A percentile compares a stretch with the other conserved stretches of the same genome.
phyloP scores from a whole-genome alignment of 2,113 vertebrate genomes.

The Scomber scombrus region DNA sequence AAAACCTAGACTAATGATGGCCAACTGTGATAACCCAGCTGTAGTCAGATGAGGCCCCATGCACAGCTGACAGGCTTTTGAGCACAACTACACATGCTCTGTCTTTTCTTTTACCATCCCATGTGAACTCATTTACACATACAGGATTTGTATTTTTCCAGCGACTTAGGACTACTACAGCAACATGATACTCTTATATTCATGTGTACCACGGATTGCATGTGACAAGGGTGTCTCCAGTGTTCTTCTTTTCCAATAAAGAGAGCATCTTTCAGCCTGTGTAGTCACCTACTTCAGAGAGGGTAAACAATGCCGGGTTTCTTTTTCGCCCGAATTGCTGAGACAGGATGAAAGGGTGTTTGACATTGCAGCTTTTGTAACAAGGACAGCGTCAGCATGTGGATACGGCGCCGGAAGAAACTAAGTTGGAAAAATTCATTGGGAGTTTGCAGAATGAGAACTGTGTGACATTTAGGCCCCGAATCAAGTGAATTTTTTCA shows the following conservation, averaged over 20 bases:
- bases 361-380: constrained; percentile 48
- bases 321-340: constrained; percentile 7
- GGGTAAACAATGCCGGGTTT: constrained; percentile 38
- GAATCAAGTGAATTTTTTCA: constrained; percentile 30
- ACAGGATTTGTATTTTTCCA: background rate
- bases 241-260: constrained; percentile 3
- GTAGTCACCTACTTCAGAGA: constrained; percentile 28
- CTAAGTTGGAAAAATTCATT: constrained; percentile 37
- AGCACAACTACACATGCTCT: background rate
- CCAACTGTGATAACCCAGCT: constrained; percentile 64
- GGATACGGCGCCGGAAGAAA: constrained; percentile 50
- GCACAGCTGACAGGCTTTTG: constrained; percentile 28
- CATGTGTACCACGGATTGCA: background rate
- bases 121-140: background rate
- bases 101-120: background rate
- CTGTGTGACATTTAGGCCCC: constrained; percentile 60
- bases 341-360: constrained; percentile 29
- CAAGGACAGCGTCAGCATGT: constrained; percentile 64
- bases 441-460: constrained; percentile 51
- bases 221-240: constrained; percentile 31
- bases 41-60: constrained; percentile 41
- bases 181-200: background rate
- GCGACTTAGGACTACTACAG: background rate
- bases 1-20: constrained; percentile 67
- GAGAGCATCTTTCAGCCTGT: constrained; percentile 23